These are phyloP conservation scores for Siphamia tubifer DNA, from an alignment of 2,113 vertebrate species.

Conservation along the genomic window DNA sequence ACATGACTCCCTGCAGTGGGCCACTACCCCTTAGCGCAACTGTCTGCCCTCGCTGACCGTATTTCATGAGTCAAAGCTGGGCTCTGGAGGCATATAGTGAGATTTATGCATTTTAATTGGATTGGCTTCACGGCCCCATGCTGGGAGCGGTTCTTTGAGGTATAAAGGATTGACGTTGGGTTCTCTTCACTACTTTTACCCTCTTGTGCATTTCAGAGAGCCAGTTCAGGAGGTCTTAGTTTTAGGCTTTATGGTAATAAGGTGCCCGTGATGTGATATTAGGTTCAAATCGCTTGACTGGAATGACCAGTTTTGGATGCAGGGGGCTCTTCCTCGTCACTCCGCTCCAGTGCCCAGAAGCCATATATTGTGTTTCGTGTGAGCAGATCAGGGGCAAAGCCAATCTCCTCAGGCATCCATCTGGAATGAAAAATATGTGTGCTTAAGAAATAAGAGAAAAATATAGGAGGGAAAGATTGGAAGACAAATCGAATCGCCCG, in stretches of 20 bases:
- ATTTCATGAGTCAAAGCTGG: constrained; percentile 66
- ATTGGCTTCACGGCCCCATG: constrained; percentile 57
- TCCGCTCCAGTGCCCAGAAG: not conserved
- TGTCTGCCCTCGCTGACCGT: constrained; percentile 46
- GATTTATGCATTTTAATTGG: constrained; percentile 77
- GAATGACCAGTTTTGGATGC: not conserved
- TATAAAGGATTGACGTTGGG: constrained; percentile 36
- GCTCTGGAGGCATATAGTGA: constrained; percentile 45
- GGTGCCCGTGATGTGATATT: constrained; percentile 1
- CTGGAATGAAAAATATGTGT: constrained; percentile 44
- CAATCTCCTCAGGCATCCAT: constrained; percentile 36
- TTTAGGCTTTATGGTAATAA: constrained; percentile 21
- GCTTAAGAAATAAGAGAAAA: constrained; percentile 42
- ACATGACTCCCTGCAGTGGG: constrained; percentile 56
- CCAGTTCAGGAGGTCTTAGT: constrained; percentile 6
- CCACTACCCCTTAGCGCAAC: constrained; percentile 48
- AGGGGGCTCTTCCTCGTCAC: constrained; percentile 2
- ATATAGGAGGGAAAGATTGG: constrained; percentile 31
- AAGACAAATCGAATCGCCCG: constrained; percentile 49
- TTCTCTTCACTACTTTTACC: constrained; percentile 1
- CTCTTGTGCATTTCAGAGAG: constrained; percentile 2
- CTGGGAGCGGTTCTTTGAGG: constrained; percentile 54
- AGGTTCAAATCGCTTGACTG: not conserved
- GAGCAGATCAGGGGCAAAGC: constrained; percentile 28
- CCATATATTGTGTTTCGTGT: constrained; percentile 22